Evolutionary conservation across 2,888 invertebrate genomes (phyloP), one percentile per base, ranked within the genome.

Genomic region (Limnephilus auricula): DNA sequence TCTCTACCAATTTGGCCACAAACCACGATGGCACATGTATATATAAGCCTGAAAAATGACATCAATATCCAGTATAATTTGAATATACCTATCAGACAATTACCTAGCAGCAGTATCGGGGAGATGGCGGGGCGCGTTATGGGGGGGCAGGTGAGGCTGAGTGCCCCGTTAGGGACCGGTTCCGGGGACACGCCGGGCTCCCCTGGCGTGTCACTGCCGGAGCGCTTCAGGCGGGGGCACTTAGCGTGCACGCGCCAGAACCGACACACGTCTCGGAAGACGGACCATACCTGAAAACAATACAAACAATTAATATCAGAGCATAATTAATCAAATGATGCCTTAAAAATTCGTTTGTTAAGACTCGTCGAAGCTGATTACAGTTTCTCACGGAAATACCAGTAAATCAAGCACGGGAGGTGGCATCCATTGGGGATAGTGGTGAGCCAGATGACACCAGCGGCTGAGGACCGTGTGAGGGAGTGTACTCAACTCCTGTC

Each of bases 201-300:
- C 5, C 94, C 94, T 90, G 95, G 95, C 32, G 95, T 95, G 93
- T 97, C 96, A 93, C 97, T 97, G 31, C 96, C 96, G 80, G 96
- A 96, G 91, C 96, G 95, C 93, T 96, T 96, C 34, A 97, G 95
- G 93, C 97, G 97, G 2, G 97, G 96, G 94, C 97, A 97, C 94
- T 97, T 97, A 94, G 95, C 97, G 94, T 97, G 97, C 2, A 97
- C 97, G 13, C 97, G 96, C 97, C 97, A 98, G 94, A 97, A 97
- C 1, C 97, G 96, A 91, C 97, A 97, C 0, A 97, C 96, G 94
- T 98, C 98, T n/a, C 97, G 96, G 94, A 98, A 98, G 5, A 98
- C 97, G 13, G 97, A 96, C 95, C 96, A 97, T 2, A 98, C 98
- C 97, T 98, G 94, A 0, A 87, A 92, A 37, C 82, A 79, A 88